phyloP scores from a whole-genome alignment of 1,140 invertebrate genomes.

The Drosophila paulistorum region DNA sequence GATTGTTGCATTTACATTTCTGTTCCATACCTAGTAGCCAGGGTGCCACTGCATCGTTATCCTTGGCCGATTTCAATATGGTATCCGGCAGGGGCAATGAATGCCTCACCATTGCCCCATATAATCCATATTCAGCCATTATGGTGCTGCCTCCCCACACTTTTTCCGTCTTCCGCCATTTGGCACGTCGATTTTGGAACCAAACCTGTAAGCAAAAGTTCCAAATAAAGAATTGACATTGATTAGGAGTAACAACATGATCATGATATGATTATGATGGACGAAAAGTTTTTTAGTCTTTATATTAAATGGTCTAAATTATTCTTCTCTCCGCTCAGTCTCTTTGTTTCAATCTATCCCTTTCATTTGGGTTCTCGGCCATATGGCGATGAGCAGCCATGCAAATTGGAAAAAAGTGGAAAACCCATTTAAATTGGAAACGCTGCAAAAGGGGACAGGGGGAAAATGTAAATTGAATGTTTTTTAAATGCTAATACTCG shows the following conservation, averaged over 20 bases:
- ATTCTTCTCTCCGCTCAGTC: neutral
- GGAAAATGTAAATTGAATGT: conserved; percentile 71
- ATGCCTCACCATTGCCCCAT: conserved; percentile 99
- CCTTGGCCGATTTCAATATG: conserved; percentile 97
- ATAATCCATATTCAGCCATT: conserved; percentile 99
- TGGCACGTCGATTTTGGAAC: conserved; percentile 95
- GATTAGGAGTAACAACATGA: no score
- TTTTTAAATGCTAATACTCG: conserved; percentile 57
- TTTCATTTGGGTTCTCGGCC: conserved; percentile 10
- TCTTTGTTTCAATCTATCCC: neutral
- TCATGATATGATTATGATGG: no score
- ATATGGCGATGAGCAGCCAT: conserved; percentile 49
- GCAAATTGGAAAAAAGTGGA: conserved; percentile 65
- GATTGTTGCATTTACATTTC: conserved; percentile 83
- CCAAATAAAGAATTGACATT: neutral
- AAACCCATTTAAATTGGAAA: conserved; percentile 70
- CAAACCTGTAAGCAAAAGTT: conserved; percentile 68
- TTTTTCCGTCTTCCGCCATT: conserved; percentile 99
- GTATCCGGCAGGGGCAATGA: conserved; percentile 98
- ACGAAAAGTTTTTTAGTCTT: no score
- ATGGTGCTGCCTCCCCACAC: conserved; percentile 99
- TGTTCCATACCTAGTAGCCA: conserved; percentile 96
- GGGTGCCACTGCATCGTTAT: conserved; percentile 97
- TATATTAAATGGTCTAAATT: no score
- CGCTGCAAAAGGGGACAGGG: neutral